A percentile compares a stretch with the other conserved stretches of the same genome.
phyloP scores from a whole-genome alignment of 2,888 invertebrate genomes.

The Uloborus plumipes region DNA sequence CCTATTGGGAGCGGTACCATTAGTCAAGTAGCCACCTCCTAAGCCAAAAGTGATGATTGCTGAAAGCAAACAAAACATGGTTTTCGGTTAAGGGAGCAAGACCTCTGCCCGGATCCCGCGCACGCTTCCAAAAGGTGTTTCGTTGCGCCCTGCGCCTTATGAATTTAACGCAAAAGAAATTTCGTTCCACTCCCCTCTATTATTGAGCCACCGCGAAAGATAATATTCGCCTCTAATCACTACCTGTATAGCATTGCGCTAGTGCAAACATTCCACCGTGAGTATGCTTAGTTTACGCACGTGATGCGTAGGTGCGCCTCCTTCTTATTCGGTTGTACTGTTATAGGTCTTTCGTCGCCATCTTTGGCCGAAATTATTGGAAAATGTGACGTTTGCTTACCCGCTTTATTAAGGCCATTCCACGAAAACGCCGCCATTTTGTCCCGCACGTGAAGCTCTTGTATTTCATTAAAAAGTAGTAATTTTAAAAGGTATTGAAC shows the following conservation, averaged over 20 bases:
- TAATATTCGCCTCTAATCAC: constrained; percentile 46
- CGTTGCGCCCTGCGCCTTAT: constrained; percentile 11
- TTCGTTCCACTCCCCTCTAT: constrained; percentile 47
- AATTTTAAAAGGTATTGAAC: too few species aligned
- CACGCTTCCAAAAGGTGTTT: neutral
- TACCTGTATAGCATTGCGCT: constrained; percentile 45
- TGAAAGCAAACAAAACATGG: too few species aligned
- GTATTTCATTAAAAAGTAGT: too few species aligned
- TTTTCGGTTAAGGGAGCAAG: too few species aligned
- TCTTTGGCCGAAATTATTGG: constrained; percentile 11
- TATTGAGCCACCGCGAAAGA: constrained; percentile 23
- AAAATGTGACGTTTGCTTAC: too few species aligned
- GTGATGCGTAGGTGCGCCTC: constrained; percentile 43
- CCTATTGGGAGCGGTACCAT: too few species aligned
- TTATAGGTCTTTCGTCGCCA: neutral
- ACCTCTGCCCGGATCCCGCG: too few species aligned
- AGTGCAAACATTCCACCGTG: constrained; percentile 59
- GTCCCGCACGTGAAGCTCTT: too few species aligned
- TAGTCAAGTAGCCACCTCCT: too few species aligned
- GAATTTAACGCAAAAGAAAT: constrained; percentile 27
- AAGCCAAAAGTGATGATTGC: too few species aligned
- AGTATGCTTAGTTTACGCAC: constrained; percentile 16
- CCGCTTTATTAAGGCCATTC: too few species aligned
- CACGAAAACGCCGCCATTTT: too few species aligned
- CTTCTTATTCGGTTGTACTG: neutral